Percentiles rank a stretch among this genome's conserved stretches.
These are phyloP conservation scores for Hecatera dysodea DNA, from an alignment of 2,888 invertebrate species.

Conservation along the genomic window DNA sequence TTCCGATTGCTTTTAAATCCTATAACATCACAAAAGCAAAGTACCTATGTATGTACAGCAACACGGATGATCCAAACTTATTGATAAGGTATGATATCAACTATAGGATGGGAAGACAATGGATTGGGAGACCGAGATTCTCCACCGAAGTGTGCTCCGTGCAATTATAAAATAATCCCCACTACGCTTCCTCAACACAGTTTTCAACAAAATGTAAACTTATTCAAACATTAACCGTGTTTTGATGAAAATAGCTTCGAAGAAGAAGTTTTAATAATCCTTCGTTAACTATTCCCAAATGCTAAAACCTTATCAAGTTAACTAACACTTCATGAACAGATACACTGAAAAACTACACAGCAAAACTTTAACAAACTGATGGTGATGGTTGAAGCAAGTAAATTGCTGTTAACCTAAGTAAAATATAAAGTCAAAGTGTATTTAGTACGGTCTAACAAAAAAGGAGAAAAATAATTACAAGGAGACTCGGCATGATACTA, in stretches of 20 bases:
- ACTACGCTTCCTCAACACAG: background rate
- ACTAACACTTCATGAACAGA: background rate
- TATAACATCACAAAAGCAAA: conserved; percentile 32
- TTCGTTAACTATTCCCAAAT: conserved; percentile 9
- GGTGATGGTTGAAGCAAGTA: background rate
- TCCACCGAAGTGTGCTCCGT: conserved; percentile 27
- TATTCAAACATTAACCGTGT: background rate
- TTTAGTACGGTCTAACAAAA: conserved; percentile 15
- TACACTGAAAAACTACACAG: background rate
- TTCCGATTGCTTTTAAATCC: conserved; percentile 47
- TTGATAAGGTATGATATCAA: background rate
- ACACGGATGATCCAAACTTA: conserved; percentile 14
- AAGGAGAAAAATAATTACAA: background rate
- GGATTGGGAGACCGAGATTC: conserved; percentile 27
- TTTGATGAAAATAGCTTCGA: conserved; percentile 3
- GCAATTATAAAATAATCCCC: conserved; percentile 6
- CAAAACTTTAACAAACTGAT: background rate
- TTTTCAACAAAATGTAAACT: background rate
- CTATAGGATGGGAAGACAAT: conserved; percentile 38
- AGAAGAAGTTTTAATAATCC: conserved; percentile 3
- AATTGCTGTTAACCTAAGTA: background rate
- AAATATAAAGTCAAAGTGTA: background rate
- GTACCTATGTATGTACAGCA: conserved; percentile 33
- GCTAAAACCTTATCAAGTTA: conserved; percentile 4
- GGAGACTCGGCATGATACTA: background rate